Conservation (phyloP, 2,797 vertebrate genomes). For the Spondyliosoma cantharus region DNA sequence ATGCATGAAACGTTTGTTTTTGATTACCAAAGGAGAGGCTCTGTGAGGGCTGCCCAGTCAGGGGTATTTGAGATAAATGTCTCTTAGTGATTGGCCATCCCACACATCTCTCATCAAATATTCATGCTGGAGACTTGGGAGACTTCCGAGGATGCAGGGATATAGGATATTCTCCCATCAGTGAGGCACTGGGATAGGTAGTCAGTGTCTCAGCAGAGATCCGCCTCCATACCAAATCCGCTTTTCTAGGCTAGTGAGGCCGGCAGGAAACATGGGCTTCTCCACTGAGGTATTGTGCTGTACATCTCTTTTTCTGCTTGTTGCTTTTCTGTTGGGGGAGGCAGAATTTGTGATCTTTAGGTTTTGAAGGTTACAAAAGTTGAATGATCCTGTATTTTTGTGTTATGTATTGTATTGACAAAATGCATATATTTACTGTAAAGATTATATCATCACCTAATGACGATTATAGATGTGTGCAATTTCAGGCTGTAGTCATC, state of each 20-base stretch:
- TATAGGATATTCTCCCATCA: slow-evolving; percentile 78
- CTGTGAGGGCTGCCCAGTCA: slow-evolving; percentile 72
- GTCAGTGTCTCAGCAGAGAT: slow-evolving; percentile 52
- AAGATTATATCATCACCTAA: background rate
- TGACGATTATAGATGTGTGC: background rate
- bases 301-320: slow-evolving; percentile 41
- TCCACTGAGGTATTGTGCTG: slow-evolving; percentile 54
- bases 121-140: slow-evolving; percentile 84
- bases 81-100: slow-evolving; percentile 81
- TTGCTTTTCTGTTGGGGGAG: background rate
- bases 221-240: slow-evolving; percentile 32
- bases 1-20: slow-evolving; percentile 67
- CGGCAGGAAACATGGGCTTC: slow-evolving; percentile 31
- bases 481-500: background rate
- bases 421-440: background rate
- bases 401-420: too few relatives aligned
- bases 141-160: slow-evolving; percentile 70
- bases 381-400: background rate
- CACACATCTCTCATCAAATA: slow-evolving; percentile 86
- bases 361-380: slow-evolving; percentile 12
- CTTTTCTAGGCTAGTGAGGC: slow-evolving; percentile 29
- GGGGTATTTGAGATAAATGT: slow-evolving; percentile 85
- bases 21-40: slow-evolving; percentile 58
- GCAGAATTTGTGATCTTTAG: slow-evolving; percentile 9
- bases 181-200: slow-evolving; percentile 61